Conservation (phyloP, 92 coral and sea anemone species). For the Micromussa lordhowensis region DNA sequence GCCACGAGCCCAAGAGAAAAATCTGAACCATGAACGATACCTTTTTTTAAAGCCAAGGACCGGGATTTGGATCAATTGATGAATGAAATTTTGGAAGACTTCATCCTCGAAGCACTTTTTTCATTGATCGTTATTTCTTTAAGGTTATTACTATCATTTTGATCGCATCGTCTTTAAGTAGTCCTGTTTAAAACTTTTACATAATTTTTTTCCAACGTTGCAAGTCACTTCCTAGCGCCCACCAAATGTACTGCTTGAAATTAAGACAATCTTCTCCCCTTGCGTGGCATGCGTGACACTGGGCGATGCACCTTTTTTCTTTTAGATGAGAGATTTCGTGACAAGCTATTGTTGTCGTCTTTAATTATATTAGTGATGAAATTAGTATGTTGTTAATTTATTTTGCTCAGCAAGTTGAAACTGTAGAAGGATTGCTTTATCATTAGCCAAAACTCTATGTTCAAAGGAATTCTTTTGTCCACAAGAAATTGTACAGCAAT, state of each 20-base stretch:
- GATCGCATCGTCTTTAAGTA: neutral
- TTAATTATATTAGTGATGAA: neutral
- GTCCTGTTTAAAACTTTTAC: neutral
- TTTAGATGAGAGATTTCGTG: neutral
- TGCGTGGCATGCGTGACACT: too few species aligned
- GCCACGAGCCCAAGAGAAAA: too few species aligned
- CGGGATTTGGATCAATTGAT: too few species aligned
- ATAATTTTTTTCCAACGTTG: neutral
- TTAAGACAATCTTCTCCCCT: too few species aligned
- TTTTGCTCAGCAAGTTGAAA: neutral
- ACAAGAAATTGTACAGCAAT: slow-evolving; percentile 12
- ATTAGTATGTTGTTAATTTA: neutral
- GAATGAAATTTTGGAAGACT: too few species aligned
- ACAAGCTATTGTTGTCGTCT: neutral
- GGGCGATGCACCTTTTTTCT: too few species aligned
- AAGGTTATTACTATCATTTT: too few species aligned
- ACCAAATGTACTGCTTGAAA: neutral
- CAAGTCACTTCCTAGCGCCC: neutral
- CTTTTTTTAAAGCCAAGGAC: too few species aligned
- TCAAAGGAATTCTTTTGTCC: too few species aligned
- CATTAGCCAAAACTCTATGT: neutral
- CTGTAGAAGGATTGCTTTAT: neutral
- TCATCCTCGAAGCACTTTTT: too few species aligned
- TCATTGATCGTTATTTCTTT: too few species aligned
- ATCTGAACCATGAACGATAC: too few species aligned